Base-by-base conservation (phyloP, 2,113 vertebrate genomes). In the Melanotaenia duboulayi region DNA sequence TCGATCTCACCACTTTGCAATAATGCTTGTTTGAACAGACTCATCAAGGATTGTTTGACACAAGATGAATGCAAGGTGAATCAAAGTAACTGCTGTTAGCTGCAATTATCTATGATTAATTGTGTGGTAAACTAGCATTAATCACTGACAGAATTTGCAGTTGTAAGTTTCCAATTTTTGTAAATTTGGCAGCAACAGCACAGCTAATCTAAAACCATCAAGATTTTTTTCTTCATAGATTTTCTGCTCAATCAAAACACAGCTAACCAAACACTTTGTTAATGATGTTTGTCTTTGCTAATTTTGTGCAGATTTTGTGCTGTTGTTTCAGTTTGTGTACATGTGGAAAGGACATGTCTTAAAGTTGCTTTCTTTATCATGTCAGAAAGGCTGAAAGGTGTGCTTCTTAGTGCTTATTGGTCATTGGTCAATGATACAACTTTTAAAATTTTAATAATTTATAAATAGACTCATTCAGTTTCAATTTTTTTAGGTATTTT, bases 81-180 rank as follows among this genome's bases (percentile, higher is more conserved):
- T 22, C 62, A 17, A 67, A 71, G 81, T 84, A 72, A 83, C 64
- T 63, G 67, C 40, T 60, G 12, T 87, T 46, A 74, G 22, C 65
- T 49, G 39, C 55, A 11, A 86, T 86, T 69, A 83, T 73, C 52
- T 35, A 57, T 72, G 82, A 85, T 74, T 71, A 78, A 16, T 11
- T 3, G 64, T 58, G 63, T 66, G 40, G 64, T 46, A 10, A 65
- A 78, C 16, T 39, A 50, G 61, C 61, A 52, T 76, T 59, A 42
- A 65, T 48, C 7, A 63, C 55, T 4, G 51, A 39, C 46, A 23
- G 23, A 19, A 56, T 66, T 19, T 25, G 19, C 48, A 77, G 56
- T 46, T 49, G 46, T 68, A 76, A n/a, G 25, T 56, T 58, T 62
- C 19, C 13, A n/a, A n/a, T 3, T 60, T 51, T 44, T 56, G 28